A percentile compares a stretch with the other conserved stretches of the same genome.
Evolutionary conservation across 2,888 invertebrate species (phyloP).

Genomic region (Chromoteleia sp.): DNA sequence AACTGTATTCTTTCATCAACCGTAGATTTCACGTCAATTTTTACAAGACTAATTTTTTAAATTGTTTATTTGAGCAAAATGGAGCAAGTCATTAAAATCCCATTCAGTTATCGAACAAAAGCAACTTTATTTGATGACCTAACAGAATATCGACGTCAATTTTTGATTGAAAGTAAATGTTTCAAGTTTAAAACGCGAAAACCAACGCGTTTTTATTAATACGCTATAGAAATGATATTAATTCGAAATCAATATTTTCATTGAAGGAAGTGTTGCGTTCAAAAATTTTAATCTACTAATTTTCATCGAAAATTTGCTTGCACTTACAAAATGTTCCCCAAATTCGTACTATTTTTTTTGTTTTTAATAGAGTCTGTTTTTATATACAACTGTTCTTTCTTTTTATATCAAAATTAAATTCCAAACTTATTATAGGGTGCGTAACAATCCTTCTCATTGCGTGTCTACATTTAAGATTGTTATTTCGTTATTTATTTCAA

Average conservation of each 20-base stretch:
- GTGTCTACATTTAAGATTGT: constrained; percentile 24
- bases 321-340: too few relatives aligned
- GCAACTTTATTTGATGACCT: constrained; percentile 24
- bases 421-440: not conserved
- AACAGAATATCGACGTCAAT: constrained; percentile 13
- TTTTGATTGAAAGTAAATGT: constrained; percentile 28
- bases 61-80: constrained; percentile 25
- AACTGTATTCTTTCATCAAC: not conserved
- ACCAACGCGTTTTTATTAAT: not conserved
- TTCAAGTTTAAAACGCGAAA: constrained; percentile 10
- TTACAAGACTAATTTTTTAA: constrained; percentile 8
- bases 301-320: too few relatives aligned
- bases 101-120: constrained; percentile 18
- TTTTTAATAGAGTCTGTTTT: not conserved
- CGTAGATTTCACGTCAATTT: constrained; percentile 10
- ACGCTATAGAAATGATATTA: not conserved
- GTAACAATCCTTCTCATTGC: constrained; percentile 3
- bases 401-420: constrained; percentile 16
- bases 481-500: constrained; percentile 50
- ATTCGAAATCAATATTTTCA: not conserved
- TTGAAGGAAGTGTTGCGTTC: too few relatives aligned
- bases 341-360: too few relatives aligned
- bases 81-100: constrained; percentile 20
- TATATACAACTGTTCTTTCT: not conserved
- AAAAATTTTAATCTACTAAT: too few relatives aligned